phyloP scores from a whole-genome alignment of 2,888 invertebrate genomes.

The Phalangium opilio region DNA sequence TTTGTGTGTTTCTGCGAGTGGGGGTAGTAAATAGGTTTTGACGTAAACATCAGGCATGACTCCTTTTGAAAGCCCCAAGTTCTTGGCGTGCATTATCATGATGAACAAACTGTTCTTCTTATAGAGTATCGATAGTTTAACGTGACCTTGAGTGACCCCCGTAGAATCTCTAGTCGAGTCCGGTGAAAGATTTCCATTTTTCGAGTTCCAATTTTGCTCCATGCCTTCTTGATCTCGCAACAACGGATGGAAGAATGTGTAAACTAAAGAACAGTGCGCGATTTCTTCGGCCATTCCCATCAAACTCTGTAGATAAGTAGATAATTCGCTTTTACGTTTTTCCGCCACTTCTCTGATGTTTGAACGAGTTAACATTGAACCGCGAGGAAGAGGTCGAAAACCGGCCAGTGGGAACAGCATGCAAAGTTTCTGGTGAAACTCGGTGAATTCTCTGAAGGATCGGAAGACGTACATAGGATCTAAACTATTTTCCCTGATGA shows the following conservation, averaged over 20 bases:
- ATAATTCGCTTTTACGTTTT: constrained; percentile 73
- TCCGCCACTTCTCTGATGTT: constrained; percentile 92
- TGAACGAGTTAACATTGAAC: constrained; percentile 50
- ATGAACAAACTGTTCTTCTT: constrained; percentile 55
- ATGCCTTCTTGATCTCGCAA: constrained; percentile 84
- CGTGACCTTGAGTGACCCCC: constrained; percentile 43
- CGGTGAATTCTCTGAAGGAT: constrained; percentile 91
- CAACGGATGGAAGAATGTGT: constrained; percentile 96
- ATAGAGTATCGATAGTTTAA: constrained; percentile 62
- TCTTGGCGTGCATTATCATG: constrained; percentile 80
- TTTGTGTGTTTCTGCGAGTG: constrained; percentile 79
- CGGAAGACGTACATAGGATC: constrained; percentile 78
- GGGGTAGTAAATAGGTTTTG: constrained; percentile 68
- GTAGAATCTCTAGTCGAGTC: constrained; percentile 8
- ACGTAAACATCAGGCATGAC: constrained; percentile 37
- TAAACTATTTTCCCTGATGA: constrained; percentile 67
- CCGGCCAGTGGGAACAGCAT: constrained; percentile 79
- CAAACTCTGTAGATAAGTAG: constrained; percentile 68
- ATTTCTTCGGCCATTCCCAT: constrained; percentile 83
- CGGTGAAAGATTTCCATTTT: constrained; percentile 7
- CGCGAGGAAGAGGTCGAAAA: constrained; percentile 33
- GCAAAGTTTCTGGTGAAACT: constrained; percentile 86
- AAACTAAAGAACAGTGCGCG: constrained; percentile 79
- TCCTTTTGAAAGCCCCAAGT: constrained; percentile 56
- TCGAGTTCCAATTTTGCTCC: constrained; percentile 25